Evolutionary conservation across 2,113 vertebrate genomes (phyloP).

Genomic region (Bubo blakistoni): DNA sequence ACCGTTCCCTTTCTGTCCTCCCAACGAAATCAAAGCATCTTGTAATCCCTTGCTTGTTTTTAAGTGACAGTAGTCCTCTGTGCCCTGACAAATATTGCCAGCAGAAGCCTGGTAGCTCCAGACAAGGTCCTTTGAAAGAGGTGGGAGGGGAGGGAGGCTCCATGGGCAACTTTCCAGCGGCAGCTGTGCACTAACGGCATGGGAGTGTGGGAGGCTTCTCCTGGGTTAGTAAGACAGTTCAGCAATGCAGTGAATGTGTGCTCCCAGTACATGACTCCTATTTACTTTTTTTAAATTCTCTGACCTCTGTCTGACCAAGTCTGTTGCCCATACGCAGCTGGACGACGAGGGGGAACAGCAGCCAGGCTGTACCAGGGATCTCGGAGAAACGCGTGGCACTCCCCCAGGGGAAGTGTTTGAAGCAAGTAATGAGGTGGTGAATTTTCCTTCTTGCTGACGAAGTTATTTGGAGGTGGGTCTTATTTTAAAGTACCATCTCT

Average conservation of each 20-base stretch:
- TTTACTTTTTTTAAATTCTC: neutral
- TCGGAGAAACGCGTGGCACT: fast-evolving
- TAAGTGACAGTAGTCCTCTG: conserved; percentile 15
- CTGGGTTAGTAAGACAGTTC: neutral
- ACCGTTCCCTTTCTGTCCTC: neutral
- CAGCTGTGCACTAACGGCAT: conserved; percentile 8
- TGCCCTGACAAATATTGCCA: neutral
- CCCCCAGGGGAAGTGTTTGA: neutral
- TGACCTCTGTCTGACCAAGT: conserved; percentile 23
- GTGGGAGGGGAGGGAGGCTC: conserved; percentile 4
- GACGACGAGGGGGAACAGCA: neutral
- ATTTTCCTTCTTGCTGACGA: neutral
- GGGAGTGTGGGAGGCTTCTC: conserved; percentile 22
- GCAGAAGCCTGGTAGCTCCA: conserved; percentile 23
- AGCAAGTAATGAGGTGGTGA: neutral
- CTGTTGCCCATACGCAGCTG: neutral
- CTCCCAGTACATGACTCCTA: neutral
- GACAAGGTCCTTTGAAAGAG: conserved; percentile 10
- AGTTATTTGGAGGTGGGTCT: neutral
- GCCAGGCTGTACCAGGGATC: neutral
- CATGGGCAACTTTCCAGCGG: conserved; percentile 40
- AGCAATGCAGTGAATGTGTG: conserved; percentile 19
- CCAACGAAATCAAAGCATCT: conserved; percentile 22
- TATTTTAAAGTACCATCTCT: neutral
- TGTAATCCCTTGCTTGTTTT: conserved; percentile 22